Conservation (phyloP, 2,113 vertebrate species). For the Oreochromis aureus region DNA sequence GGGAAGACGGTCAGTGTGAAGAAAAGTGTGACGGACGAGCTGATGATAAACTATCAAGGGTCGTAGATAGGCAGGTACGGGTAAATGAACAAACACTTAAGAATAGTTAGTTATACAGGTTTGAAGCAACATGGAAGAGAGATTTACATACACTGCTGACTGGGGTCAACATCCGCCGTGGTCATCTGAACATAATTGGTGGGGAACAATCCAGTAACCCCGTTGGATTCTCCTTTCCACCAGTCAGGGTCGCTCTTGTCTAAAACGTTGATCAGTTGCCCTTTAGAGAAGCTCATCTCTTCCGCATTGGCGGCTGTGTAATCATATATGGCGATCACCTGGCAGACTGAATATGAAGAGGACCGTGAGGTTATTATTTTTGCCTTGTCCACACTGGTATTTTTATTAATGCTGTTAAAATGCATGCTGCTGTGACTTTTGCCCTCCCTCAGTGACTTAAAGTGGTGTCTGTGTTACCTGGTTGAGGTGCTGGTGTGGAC, state of each 20-base stretch:
- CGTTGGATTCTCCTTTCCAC: constrained; percentile 92
- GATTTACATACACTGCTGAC: constrained; percentile 89
- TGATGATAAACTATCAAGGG: not conserved
- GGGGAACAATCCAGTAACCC: constrained; percentile 87
- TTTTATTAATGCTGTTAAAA: not conserved
- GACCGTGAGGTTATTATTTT: not conserved
- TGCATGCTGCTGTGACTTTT: not conserved
- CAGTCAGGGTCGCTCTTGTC: constrained; percentile 89
- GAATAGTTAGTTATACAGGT: not conserved
- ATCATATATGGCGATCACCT: constrained; percentile 94
- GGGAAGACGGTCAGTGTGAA: not conserved
- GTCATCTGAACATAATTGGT: constrained; percentile 94
- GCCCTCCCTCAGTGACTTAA: not conserved
- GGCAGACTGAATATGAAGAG: constrained; percentile 74
- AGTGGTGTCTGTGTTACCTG: constrained; percentile 70
- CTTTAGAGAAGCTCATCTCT: constrained; percentile 90
- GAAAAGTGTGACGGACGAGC: not conserved
- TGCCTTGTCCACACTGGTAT: not conserved
- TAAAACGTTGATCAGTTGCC: constrained; percentile 87
- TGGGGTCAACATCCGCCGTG: constrained; percentile 84
- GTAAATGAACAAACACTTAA: not conserved
- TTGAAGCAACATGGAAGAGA: not conserved
- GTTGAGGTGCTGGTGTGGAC: constrained; percentile 77
- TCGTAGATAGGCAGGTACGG: not conserved
- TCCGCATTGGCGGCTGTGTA: constrained; percentile 86